These are phyloP conservation scores for Aspidiotus rigidus DNA, from an alignment of 2,888 invertebrate genomes.

Conservation along the genomic window DNA sequence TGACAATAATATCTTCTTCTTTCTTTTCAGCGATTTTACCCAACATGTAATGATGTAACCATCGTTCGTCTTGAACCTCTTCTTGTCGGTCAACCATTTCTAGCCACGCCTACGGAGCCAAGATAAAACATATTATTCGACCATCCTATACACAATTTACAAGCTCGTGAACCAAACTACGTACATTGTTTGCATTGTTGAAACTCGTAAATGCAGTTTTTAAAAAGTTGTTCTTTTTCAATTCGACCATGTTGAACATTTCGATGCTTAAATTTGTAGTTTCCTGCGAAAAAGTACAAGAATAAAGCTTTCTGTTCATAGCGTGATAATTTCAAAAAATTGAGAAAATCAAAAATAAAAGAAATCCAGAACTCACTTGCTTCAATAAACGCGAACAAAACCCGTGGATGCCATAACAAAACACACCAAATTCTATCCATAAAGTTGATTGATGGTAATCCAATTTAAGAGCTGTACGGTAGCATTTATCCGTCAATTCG, in stretches of 20 bases:
- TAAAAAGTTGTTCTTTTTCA: slow-evolving; percentile 68
- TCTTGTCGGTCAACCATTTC: not conserved
- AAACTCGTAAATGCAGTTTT: slow-evolving; percentile 71
- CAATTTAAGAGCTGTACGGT: slow-evolving; percentile 65
- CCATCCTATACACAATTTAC: not conserved
- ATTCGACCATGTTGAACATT: slow-evolving; percentile 60
- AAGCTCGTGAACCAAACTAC: not conserved
- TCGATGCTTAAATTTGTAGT: slow-evolving; percentile 44
- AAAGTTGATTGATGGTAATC: slow-evolving; percentile 64
- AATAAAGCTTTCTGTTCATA: not conserved
- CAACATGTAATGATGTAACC: slow-evolving; percentile 91
- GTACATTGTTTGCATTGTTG: slow-evolving; percentile 54
- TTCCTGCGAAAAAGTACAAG: slow-evolving; percentile 28
- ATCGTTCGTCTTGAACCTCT: slow-evolving; percentile 64
- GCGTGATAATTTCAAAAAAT: not conserved
- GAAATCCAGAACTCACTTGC: slow-evolving; percentile 48
- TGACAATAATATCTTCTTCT: slow-evolving; percentile 61
- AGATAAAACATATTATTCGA: not conserved
- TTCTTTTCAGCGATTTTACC: slow-evolving; percentile 88
- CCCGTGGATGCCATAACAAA: slow-evolving; percentile 82
- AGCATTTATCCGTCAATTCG: slow-evolving; percentile 60
- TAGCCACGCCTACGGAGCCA: slow-evolving; percentile 17
- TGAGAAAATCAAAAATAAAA: slow-evolving; percentile 4
- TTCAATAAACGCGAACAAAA: slow-evolving; percentile 79
- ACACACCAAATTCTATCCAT: slow-evolving; percentile 85